These are phyloP conservation scores for Drosophila oshimai DNA, from an alignment of 1,140 invertebrate species.

Conservation along the genomic window DNA sequence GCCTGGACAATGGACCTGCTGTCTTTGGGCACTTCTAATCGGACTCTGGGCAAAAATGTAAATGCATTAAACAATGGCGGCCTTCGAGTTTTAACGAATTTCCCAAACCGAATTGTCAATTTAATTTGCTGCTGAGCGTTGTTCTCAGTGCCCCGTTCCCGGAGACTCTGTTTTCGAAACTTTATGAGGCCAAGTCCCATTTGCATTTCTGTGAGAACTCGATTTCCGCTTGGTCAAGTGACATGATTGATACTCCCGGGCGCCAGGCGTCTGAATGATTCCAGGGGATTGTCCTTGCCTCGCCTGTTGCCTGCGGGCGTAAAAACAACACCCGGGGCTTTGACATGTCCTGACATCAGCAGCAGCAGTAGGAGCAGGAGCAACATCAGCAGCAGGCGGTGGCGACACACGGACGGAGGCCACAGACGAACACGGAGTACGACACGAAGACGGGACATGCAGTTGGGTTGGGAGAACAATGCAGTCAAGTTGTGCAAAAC, in stretches of 20 bases:
- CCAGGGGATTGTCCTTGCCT: constrained; percentile 20
- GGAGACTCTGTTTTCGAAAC: not conserved
- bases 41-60: constrained; percentile 42
- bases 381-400: constrained; percentile 5
- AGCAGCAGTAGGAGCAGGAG: too few relatives aligned
- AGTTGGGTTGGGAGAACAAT: not conserved
- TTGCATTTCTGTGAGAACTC: constrained; percentile 52
- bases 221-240: constrained; percentile 77
- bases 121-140: constrained; percentile 31
- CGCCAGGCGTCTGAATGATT: constrained; percentile 24
- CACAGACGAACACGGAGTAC: constrained; percentile 5
- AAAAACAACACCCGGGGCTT: constrained; percentile 33
- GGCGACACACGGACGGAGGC: constrained; percentile 16
- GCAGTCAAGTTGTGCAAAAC: constrained; percentile 9
- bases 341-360: constrained; percentile 13
- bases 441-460: not conserved
- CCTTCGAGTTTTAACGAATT: constrained; percentile 64
- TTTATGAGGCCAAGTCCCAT: constrained; percentile 34
- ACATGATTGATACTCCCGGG: constrained; percentile 66
- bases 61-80: constrained; percentile 57
- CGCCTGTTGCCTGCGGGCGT: constrained; percentile 15
- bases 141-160: not conserved
- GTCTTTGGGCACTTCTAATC: constrained; percentile 31
- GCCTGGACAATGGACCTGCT: constrained; percentile 13
- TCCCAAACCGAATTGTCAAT: constrained; percentile 33